Percentiles rank a stretch among this genome's conserved stretches.
phyloP scores from a whole-genome alignment of 2,113 vertebrate species.

The Notechis scutatus region DNA sequence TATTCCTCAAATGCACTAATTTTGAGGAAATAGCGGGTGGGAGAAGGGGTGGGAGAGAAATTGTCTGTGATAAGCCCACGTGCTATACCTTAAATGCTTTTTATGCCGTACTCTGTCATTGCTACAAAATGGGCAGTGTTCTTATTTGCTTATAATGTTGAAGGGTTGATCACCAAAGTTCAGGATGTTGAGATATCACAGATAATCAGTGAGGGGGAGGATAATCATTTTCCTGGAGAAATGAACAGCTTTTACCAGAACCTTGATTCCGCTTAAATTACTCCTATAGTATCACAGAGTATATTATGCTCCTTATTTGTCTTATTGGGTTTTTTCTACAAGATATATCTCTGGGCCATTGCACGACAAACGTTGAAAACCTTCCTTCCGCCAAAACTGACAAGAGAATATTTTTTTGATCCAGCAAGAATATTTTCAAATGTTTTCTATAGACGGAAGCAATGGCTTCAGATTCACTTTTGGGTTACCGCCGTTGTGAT shows the following conservation, averaged over 20 bases:
- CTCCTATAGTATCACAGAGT: neutral
- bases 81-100: neutral
- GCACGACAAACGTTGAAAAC: constrained; percentile 26
- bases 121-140: neutral
- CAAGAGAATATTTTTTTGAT: neutral
- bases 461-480: neutral
- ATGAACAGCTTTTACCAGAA: neutral
- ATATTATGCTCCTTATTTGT: neutral
- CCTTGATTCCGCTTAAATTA: neutral
- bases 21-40: neutral
- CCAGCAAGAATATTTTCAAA: neutral
- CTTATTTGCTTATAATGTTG: neutral
- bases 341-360: constrained; percentile 9
- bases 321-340: neutral
- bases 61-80: neutral
- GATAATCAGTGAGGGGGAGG: neutral
- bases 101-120: neutral
- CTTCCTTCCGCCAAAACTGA: neutral
- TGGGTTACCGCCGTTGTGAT: neutral
- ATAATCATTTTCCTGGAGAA: neutral
- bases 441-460: neutral
- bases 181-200: neutral
- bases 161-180: neutral
- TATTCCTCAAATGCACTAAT: neutral
- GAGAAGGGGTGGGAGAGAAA: neutral